Percentiles rank a stretch among this genome's conserved stretches.
Conservation (phyloP, 2,797 vertebrate genomes). For the Pelobates cultripes region DNA sequence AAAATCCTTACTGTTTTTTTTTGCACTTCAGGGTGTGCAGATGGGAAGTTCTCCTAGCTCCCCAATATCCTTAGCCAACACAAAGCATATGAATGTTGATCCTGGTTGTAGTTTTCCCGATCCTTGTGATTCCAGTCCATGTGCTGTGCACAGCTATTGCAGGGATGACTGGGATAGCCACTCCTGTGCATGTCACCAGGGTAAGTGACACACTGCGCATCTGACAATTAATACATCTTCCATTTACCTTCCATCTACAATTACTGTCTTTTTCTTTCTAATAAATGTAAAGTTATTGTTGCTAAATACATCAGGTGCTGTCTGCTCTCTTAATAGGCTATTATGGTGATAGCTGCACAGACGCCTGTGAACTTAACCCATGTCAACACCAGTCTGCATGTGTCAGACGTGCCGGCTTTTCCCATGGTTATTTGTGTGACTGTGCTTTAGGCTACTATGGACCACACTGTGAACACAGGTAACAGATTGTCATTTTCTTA, state of each 20-base stretch:
- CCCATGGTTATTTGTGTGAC: constrained; percentile 84
- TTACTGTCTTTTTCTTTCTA: not conserved
- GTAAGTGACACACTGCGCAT: constrained; percentile 61
- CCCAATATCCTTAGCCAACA: constrained; percentile 76
- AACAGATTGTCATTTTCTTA: not conserved
- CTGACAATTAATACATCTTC: not conserved
- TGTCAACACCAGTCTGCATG: constrained; percentile 87
- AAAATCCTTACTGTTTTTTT: not conserved
- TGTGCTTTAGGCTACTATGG: constrained; percentile 87
- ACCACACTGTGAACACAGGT: constrained; percentile 92
- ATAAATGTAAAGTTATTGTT: not conserved
- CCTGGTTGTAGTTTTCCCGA: constrained; percentile 84
- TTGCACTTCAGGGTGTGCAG: constrained; percentile 77
- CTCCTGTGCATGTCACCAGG: constrained; percentile 87
- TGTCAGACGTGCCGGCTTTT: constrained; percentile 74
- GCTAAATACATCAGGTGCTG: not conserved
- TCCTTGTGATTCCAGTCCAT: constrained; percentile 86
- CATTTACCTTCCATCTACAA: not conserved
- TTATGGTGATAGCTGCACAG: constrained; percentile 86
- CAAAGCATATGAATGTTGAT: constrained; percentile 80
- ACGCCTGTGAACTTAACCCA: constrained; percentile 86
- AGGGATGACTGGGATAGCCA: constrained; percentile 87
- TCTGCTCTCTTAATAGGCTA: constrained; percentile 73
- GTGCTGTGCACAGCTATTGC: constrained; percentile 88
- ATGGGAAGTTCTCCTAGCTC: constrained; percentile 71